Evolutionary conservation across 2,113 vertebrate species (phyloP).

Genomic region (Dolichotis patagonum): DNA sequence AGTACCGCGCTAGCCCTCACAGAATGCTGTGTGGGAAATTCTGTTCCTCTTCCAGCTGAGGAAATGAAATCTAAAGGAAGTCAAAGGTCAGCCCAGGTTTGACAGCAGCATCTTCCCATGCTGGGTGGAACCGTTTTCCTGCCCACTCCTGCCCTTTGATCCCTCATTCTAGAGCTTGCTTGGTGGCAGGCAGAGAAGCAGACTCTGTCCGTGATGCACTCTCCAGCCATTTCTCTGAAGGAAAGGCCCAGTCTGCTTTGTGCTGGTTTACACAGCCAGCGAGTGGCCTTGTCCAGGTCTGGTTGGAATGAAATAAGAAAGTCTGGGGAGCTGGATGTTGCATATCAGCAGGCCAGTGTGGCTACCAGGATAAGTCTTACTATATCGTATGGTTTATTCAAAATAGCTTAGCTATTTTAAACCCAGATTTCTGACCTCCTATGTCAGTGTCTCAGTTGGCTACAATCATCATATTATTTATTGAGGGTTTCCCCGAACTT

Average conservation of each 20-base stretch:
- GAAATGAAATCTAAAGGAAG: not conserved
- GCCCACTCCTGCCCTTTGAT: fast-evolving
- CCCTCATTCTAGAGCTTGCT: not conserved
- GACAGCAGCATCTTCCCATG: fast-evolving
- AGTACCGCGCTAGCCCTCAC: not conserved
- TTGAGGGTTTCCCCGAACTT: not conserved
- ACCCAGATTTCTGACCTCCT: not conserved
- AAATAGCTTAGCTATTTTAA: not conserved
- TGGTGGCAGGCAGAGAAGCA: not conserved
- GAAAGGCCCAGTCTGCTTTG: not conserved
- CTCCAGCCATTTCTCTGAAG: not conserved
- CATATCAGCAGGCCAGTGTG: not conserved
- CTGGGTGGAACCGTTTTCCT: not conserved
- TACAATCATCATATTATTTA: not conserved
- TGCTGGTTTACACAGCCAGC: not conserved
- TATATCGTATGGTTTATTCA: not conserved
- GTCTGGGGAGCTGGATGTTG: not conserved
- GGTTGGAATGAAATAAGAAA: not conserved
- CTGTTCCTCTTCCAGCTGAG: not conserved
- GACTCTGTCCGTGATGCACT: not conserved
- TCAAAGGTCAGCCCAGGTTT: not conserved
- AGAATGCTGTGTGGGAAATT: not conserved
- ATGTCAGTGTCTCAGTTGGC: not conserved
- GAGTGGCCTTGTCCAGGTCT: not conserved
- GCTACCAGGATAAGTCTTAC: not conserved